phyloP scores from a whole-genome alignment of 2,113 vertebrate species.

The Lycaon pictus region DNA sequence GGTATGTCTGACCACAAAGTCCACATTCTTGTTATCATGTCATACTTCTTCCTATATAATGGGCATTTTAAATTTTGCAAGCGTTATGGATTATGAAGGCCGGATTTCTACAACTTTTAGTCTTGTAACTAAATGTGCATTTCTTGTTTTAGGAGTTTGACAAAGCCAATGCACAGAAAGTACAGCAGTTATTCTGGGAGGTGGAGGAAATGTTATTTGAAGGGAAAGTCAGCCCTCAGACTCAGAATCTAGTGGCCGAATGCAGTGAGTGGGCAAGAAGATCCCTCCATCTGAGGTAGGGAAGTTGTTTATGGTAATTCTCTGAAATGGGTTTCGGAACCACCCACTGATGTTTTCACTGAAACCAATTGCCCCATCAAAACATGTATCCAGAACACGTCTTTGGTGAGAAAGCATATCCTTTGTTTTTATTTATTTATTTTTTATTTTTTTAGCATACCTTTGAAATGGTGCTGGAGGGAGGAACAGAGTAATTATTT shows the following conservation, averaged over 20 bases:
- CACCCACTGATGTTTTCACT: background rate
- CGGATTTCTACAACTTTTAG: rapidly evolving
- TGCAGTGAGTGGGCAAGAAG: constrained; percentile 90
- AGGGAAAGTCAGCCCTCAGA: constrained; percentile 88
- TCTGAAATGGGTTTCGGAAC: background rate
- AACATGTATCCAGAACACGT: background rate
- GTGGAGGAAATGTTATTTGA: constrained; percentile 94
- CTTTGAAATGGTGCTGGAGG: background rate
- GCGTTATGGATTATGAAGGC: background rate
- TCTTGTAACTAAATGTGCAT: background rate
- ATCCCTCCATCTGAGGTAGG: constrained; percentile 91
- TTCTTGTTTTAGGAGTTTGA: constrained; percentile 90
- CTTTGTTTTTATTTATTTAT: background rate
- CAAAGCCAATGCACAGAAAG: constrained; percentile 88
- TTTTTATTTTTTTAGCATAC: too few species aligned
- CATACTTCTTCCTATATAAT: background rate
- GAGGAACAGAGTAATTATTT: background rate
- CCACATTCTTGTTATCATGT: background rate
- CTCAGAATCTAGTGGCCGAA: constrained; percentile 87
- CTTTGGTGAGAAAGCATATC: background rate
- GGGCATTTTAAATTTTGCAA: background rate
- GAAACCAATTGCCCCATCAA: background rate
- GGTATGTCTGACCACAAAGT: background rate
- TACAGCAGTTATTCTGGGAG: constrained; percentile 90
- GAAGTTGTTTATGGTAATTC: background rate